Percentiles rank a stretch among this genome's conserved stretches.
phyloP scores from a whole-genome alignment of 2,113 vertebrate species.

The Mirounga angustirostris region DNA sequence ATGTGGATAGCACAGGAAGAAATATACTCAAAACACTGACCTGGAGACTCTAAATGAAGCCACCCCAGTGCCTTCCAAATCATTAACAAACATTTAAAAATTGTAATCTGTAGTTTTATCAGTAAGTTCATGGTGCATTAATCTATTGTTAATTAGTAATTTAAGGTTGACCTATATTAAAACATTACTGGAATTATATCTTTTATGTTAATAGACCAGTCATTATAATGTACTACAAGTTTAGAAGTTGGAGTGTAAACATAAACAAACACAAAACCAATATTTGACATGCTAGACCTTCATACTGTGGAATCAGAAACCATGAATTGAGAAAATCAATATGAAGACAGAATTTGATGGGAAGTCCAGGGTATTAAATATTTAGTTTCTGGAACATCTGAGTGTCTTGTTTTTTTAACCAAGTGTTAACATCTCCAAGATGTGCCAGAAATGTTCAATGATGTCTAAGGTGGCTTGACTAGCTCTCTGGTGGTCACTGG shows the following conservation, averaged over 20 bases:
- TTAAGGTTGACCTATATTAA: not conserved
- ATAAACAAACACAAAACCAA: not conserved
- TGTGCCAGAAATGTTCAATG: constrained; percentile 29
- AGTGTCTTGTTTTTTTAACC: not conserved
- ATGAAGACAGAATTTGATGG: not conserved
- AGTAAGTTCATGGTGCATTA: not conserved
- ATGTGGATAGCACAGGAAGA: not conserved
- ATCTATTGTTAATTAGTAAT: not conserved
- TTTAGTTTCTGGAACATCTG: not conserved
- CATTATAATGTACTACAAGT: not conserved
- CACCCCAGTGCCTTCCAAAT: not conserved
- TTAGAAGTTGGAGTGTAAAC: not conserved
- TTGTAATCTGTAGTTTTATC: not conserved
- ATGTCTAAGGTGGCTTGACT: constrained; percentile 29
- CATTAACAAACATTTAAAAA: not conserved
- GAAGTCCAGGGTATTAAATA: not conserved
- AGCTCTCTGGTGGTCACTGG: not conserved
- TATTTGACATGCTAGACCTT: not conserved
- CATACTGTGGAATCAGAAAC: not conserved
- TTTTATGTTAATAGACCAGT: not conserved
- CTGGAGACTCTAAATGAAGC: not conserved
- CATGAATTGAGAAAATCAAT: not conserved
- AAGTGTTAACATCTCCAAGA: not conserved
- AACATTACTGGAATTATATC: not conserved
- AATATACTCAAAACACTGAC: not conserved